phyloP scores from a whole-genome alignment of 2,888 invertebrate species.

The Blera fallax region DNA sequence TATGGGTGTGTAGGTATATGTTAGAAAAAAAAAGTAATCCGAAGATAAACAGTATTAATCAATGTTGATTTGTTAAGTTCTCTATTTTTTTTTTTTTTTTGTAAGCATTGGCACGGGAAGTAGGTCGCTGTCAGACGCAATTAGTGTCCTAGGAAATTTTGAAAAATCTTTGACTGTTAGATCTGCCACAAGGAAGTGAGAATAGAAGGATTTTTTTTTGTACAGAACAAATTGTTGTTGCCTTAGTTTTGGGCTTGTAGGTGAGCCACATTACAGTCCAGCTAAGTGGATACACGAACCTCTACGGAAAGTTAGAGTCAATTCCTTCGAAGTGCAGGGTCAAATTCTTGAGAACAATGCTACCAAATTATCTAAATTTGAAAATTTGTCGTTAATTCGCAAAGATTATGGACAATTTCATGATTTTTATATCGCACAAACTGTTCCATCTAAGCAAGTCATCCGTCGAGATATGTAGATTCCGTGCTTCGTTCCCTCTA shows the following conservation, averaged over 20 bases:
- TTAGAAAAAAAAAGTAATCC: constrained; percentile 2
- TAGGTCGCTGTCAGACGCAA: constrained; percentile 3
- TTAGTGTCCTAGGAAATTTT: neutral
- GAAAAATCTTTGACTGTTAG: neutral
- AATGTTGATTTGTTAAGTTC: constrained; percentile 21
- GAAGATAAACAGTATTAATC: constrained; percentile 28
- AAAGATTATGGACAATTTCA: too few species aligned
- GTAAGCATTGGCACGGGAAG: neutral
- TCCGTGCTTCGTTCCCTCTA: too few species aligned
- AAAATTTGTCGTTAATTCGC: too few species aligned
- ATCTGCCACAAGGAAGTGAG: neutral
- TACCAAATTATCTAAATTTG: too few species aligned
- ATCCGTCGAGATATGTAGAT: too few species aligned
- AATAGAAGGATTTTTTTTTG: neutral
- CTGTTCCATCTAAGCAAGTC: too few species aligned
- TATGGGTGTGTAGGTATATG: neutral
- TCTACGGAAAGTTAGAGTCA: too few species aligned
- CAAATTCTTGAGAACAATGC: too few species aligned
- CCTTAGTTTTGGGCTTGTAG: neutral
- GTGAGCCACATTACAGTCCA: neutral
- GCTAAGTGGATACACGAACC: too few species aligned
- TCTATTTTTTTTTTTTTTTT: neutral
- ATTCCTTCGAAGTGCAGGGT: too few species aligned
- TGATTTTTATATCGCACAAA: too few species aligned
- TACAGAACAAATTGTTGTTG: neutral